Conservation (phyloP, 2,113 vertebrate species). For the Bubo bubo region DNA sequence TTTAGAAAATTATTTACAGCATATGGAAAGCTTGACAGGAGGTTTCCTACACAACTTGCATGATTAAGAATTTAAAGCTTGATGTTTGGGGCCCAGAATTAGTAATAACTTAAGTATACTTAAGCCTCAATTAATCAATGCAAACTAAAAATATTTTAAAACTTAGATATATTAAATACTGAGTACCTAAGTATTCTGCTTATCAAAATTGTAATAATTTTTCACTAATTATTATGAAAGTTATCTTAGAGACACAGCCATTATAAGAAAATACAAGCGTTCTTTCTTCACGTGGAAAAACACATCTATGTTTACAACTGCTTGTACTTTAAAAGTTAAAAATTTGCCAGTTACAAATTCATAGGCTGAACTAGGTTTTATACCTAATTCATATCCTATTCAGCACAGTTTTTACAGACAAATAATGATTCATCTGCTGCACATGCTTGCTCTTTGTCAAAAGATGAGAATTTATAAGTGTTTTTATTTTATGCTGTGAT, state of each 20-base stretch:
- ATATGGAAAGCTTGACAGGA: not conserved
- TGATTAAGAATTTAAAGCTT: not conserved
- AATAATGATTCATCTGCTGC: not conserved
- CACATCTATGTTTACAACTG: not conserved
- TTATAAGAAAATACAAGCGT: not conserved
- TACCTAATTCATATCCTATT: not conserved
- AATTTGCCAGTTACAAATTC: not conserved
- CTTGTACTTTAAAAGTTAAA: not conserved
- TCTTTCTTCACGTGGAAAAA: not conserved
- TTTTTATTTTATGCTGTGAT: not conserved
- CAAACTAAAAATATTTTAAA: not conserved
- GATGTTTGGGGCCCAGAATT: not conserved
- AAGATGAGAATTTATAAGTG: not conserved
- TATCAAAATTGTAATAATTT: not conserved
- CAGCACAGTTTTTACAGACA: not conserved
- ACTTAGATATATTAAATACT: not conserved
- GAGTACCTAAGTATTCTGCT: not conserved
- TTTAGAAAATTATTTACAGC: not conserved
- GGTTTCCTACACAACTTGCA: not conserved
- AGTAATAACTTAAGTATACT: not conserved
- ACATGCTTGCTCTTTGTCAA: not conserved
- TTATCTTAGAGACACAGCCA: not conserved
- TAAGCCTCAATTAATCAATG: not conserved
- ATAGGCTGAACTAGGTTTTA: not conserved
- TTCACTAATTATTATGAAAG: not conserved